Evolutionary conservation across 1,140 invertebrate species (phyloP).

Genomic region (Zaprionus capensis): DNA sequence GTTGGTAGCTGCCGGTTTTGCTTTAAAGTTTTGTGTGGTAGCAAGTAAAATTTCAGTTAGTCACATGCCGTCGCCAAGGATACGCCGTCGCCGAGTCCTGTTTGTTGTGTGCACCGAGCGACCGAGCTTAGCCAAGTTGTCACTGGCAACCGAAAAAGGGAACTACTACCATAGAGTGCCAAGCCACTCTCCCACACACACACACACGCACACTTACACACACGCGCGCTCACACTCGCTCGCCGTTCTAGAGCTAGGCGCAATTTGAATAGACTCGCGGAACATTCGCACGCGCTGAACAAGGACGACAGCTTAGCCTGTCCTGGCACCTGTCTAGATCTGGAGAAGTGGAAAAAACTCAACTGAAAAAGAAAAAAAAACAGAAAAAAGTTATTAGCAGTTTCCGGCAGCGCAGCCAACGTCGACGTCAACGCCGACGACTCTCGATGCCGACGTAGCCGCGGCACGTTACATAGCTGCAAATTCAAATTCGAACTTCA

Average conservation of each 20-base stretch:
- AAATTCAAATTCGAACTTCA: constrained; percentile 82
- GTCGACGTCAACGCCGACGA: constrained; percentile 34
- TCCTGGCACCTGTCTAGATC: constrained; percentile 74
- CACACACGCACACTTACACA: not conserved
- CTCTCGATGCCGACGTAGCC: constrained; percentile 15
- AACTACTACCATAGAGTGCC: not conserved
- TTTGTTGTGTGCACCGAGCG: constrained; percentile 68
- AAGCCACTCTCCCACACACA: constrained; percentile 1
- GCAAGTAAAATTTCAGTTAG: constrained; percentile 84
- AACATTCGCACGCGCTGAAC: constrained; percentile 41
- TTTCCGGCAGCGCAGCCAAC: constrained; percentile 51
- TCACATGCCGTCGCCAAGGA: constrained; percentile 83
- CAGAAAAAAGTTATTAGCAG: constrained; percentile 45
- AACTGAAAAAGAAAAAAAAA: constrained; percentile 38
- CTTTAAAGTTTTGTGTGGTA: constrained; percentile 83
- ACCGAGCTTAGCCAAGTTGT: constrained; percentile 52
- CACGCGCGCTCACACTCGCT: not conserved
- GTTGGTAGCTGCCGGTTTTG: constrained; percentile 51
- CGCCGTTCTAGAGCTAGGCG: constrained; percentile 20
- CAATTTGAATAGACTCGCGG: constrained; percentile 35
- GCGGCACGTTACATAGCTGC: constrained; percentile 67
- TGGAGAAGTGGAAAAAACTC: constrained; percentile 36
- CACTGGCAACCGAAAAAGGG: constrained; percentile 51
- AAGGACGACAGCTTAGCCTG: constrained; percentile 60
- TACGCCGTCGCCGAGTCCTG: constrained; percentile 70